These are phyloP conservation scores for Cepaea nemoralis DNA, from an alignment of 1,140 invertebrate genomes.

Conservation along the genomic window DNA sequence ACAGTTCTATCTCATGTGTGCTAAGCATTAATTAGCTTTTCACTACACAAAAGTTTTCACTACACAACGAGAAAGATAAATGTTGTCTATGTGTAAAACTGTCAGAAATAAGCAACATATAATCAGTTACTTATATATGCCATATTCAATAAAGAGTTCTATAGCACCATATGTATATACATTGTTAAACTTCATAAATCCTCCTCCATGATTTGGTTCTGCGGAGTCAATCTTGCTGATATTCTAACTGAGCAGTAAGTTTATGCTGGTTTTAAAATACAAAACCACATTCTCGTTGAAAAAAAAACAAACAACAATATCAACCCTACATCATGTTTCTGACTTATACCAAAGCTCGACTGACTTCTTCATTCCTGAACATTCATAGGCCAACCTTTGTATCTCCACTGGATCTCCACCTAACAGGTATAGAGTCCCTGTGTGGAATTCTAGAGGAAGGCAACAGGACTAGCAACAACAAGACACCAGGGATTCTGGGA, in stretches of 20 bases:
- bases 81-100: neutral
- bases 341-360: neutral
- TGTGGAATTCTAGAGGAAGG: slow-evolving; percentile 2
- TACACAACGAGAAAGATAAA: too few relatives aligned
- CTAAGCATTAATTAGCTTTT: neutral
- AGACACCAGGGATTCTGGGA: neutral
- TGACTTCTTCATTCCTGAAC: neutral
- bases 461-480: neutral
- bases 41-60: neutral
- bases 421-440: neutral
- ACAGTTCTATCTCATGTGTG: neutral
- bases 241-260: neutral
- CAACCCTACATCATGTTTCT: neutral
- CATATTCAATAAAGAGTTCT: neutral
- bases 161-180: neutral
- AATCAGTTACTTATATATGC: neutral
- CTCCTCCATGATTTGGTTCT: neutral
- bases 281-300: neutral
- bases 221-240: neutral
- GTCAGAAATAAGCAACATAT: neutral
- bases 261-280: neutral
- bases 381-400: neutral
- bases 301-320: too few relatives aligned
- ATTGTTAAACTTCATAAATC: neutral
- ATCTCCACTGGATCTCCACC: slow-evolving; percentile 3